Conservation (phyloP, 2,888 invertebrate genomes). For the Nudaria mundana region DNA sequence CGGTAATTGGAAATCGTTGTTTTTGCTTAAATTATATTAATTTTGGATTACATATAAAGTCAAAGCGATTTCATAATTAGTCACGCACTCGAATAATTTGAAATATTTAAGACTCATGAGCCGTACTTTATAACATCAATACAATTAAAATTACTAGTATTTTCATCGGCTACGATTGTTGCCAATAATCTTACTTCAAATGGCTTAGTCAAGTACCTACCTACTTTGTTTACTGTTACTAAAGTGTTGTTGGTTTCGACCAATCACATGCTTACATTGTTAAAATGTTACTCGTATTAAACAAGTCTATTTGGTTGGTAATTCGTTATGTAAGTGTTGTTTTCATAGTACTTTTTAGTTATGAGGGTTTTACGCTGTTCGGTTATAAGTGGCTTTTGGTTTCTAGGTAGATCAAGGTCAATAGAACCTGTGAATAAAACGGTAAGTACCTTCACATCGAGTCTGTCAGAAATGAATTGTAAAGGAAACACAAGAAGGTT, state of each 20-base stretch:
- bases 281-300: constrained; percentile 30
- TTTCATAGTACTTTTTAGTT: constrained; percentile 7
- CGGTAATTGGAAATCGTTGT: too few relatives aligned
- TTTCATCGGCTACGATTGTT: constrained; percentile 11
- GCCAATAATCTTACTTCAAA: too few relatives aligned
- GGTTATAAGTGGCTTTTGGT: too few relatives aligned
- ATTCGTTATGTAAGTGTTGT: constrained; percentile 21
- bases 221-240: constrained; percentile 23
- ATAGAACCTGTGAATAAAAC: too few relatives aligned
- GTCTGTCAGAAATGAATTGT: too few relatives aligned
- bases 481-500: too few relatives aligned
- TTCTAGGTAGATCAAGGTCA: too few relatives aligned
- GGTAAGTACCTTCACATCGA: too few relatives aligned
- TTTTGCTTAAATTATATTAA: too few relatives aligned
- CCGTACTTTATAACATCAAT: constrained; percentile 9
- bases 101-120: background rate
- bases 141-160: constrained; percentile 31
- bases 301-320: constrained; percentile 25
- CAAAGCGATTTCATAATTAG: constrained; percentile 17
- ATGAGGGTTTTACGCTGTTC: too few relatives aligned
- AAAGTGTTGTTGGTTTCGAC: constrained; percentile 26
- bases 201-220: too few relatives aligned
- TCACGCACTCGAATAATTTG: constrained; percentile 18
- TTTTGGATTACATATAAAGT: too few relatives aligned
- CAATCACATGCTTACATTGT: constrained; percentile 23